Conservation (phyloP, 1,140 invertebrate genomes). For the Leptopilina boulardi region DNA sequence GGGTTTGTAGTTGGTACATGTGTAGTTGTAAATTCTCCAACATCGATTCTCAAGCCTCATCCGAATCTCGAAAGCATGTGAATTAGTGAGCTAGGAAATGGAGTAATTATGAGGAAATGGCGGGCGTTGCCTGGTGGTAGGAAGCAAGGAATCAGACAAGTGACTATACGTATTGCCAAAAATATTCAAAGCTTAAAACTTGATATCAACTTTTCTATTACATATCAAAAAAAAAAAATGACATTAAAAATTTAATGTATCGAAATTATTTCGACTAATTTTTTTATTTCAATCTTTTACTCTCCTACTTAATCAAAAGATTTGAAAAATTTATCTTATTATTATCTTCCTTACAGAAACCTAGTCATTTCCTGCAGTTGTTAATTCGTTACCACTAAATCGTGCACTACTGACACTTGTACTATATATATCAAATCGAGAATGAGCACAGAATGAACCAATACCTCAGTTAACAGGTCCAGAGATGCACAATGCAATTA, state of each 20-base stretch:
- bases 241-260: no score
- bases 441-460: conserved; percentile 13
- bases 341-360: neutral
- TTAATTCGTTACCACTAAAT: conserved; percentile 60
- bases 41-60: conserved; percentile 5
- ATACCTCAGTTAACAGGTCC: conserved; percentile 43
- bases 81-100: conserved; percentile 62
- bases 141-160: neutral
- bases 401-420: conserved; percentile 47
- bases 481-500: conserved; percentile 55
- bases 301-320: no score
- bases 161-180: neutral
- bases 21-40: conserved; percentile 7
- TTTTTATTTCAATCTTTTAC: no score
- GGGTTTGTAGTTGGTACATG: neutral
- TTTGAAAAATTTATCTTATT: no score
- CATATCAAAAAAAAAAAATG: no score
- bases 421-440: conserved; percentile 1
- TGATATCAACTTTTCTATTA: no score
- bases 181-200: no score
- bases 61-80: conserved; percentile 7
- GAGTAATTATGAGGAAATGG: conserved; percentile 74
- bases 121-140: conserved; percentile 69
- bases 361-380: conserved; percentile 54
- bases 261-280: no score